Base-by-base conservation (phyloP, 2,797 vertebrate species). In the Sparus aurata region DNA sequence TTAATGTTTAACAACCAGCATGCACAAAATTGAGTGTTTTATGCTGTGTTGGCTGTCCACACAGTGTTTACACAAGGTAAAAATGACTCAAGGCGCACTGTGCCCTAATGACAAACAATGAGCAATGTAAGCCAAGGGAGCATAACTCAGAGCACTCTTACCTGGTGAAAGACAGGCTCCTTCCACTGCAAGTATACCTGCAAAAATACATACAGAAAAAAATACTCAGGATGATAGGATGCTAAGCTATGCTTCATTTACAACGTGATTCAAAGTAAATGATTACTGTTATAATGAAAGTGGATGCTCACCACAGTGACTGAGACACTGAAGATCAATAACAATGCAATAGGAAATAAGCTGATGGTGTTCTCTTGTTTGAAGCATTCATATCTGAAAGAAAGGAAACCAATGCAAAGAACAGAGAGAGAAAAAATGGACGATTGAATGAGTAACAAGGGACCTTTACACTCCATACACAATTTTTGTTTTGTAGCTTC, bases 111-210 rank as follows among this genome's bases (percentile, higher is more conserved):
- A 82, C 82, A 91, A 89, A 93, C 85, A 90, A 65, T 57, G 69
- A 83, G 61, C 22, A 47, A 50, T 12, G 43, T 49, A 66, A 76
- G 53, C 12, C 18, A 69, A 22, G 23, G 55, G 58, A 75, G 58
- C 3, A 6, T 2, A n/a, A 66, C 16, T n/a, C 45, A 23, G 45
- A 62, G 13, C 41, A 43, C 74, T 49, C 81, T 95, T 93, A 99
- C 98, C 97, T 99, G 98, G 93, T 99, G 98, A 89, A 99, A 99
- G 65, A 99, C 91, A 27, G 98, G 98, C 85, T 99, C 97, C 89
- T 99, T 99, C 96, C 97, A 98, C 79, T 96, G 95, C 77, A 99
- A 91, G 91, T 99, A 99, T 57, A 99, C 95, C 98, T 99, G 41
- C 46, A 65, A 13, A 23, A 41, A 88, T 0, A 91, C 88, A 90